A percentile compares a stretch with the other conserved stretches of the same genome.
These are phyloP conservation scores for Charina bottae DNA, from an alignment of 2,113 vertebrate species.

Conservation along the genomic window DNA sequence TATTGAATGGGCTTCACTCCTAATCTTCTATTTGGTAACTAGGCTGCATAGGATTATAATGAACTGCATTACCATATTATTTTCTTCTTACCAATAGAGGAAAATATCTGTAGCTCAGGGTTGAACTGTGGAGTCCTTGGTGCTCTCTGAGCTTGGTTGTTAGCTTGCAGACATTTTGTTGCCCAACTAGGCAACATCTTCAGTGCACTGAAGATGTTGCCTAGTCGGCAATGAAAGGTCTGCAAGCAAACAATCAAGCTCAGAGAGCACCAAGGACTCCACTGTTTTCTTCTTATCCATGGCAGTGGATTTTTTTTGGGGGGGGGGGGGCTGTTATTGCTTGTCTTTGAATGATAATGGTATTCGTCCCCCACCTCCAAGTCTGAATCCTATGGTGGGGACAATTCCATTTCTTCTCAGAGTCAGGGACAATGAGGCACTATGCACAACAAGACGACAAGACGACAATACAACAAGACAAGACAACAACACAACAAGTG, in stretches of 20 bases:
- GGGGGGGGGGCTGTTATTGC: conserved; percentile 45
- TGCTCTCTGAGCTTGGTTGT: too few species aligned
- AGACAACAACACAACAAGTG: neutral
- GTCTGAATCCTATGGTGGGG: neutral
- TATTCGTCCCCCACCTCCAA: neutral
- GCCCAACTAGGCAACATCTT: too few species aligned
- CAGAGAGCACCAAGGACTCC: too few species aligned
- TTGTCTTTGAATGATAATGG: conserved; percentile 16
- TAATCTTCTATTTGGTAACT: neutral
- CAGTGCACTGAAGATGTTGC: too few species aligned
- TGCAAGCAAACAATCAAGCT: too few species aligned
- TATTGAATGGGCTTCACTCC: neutral
- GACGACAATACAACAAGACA: too few species aligned
- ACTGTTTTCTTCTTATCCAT: neutral
- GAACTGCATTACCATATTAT: conserved; percentile 50
- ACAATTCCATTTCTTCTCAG: neutral
- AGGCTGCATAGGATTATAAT: neutral
- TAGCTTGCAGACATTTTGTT: too few species aligned
- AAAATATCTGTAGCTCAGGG: too few species aligned
- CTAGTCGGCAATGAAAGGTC: too few species aligned
- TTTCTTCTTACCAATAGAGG: conserved; percentile 17
- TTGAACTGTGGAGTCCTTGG: too few species aligned
- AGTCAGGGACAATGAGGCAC: neutral
- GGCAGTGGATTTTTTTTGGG: conserved; percentile 2
- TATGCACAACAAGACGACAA: neutral